Conservation (phyloP, 2,888 invertebrate genomes). For the Aphidoletes aphidimyza region DNA sequence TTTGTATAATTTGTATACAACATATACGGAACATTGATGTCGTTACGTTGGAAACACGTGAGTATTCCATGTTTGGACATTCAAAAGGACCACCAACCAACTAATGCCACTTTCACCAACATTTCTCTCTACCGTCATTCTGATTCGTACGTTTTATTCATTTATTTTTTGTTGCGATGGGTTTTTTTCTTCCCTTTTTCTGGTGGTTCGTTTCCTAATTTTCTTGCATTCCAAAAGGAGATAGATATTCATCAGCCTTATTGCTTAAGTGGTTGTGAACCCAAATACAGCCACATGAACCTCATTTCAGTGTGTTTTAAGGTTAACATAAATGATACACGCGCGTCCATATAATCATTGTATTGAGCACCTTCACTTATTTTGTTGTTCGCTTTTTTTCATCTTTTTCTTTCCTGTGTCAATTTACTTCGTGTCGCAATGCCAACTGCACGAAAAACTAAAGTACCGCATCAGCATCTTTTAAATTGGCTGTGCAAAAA, state of each 20-base stretch:
- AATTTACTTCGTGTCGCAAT: neutral
- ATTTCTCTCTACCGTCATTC: neutral
- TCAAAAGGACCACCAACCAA: neutral
- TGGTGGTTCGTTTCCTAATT: neutral
- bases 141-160: neutral
- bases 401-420: neutral
- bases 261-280: constrained; percentile 40
- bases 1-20: constrained; percentile 44
- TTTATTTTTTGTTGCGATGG: too few species aligned
- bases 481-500: constrained; percentile 52
- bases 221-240: constrained; percentile 10
- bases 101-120: neutral
- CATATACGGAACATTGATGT: neutral
- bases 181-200: too few species aligned
- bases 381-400: neutral
- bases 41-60: constrained; percentile 18
- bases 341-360: constrained; percentile 30
- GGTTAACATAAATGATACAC: constrained; percentile 41
- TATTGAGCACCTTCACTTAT: constrained; percentile 51
- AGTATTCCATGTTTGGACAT: neutral
- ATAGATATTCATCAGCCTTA: constrained; percentile 20
- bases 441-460: constrained; percentile 9
- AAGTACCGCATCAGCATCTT: constrained; percentile 52
- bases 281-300: neutral
- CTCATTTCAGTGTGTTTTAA: constrained; percentile 16